Evolutionary conservation across 2,888 invertebrate species (phyloP).

Genomic region (Spilarctia lutea): DNA sequence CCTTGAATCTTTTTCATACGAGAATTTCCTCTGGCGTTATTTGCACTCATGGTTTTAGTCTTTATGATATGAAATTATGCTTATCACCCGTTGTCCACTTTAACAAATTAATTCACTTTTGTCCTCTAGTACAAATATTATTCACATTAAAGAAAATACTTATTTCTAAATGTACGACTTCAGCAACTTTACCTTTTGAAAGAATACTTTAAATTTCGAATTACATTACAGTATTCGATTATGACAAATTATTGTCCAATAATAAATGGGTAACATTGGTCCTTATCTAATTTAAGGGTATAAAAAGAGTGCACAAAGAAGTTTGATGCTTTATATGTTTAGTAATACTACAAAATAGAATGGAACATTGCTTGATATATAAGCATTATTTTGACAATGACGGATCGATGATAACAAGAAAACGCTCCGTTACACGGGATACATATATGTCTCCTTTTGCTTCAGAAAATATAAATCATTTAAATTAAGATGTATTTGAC

Average conservation of each 20-base stretch:
- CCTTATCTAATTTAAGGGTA: conserved; percentile 16
- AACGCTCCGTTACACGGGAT: background rate
- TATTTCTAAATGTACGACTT: conserved; percentile 21
- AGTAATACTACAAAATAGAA: background rate
- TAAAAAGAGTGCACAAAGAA: background rate
- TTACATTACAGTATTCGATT: conserved; percentile 20
- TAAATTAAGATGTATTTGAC: too few relatives aligned
- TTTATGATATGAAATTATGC: conserved; percentile 19
- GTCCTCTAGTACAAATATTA: conserved; percentile 29
- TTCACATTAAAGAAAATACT: conserved; percentile 36
- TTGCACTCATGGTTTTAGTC: conserved; percentile 62
- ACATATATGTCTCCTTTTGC: too few relatives aligned
- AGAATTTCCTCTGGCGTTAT: conserved; percentile 55
- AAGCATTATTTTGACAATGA: conserved; percentile 16
- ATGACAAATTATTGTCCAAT: background rate
- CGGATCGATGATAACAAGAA: conserved; percentile 9
- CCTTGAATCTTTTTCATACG: conserved; percentile 61
- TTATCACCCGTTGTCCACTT: conserved; percentile 14
- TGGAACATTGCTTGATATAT: background rate
- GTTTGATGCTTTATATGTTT: background rate
- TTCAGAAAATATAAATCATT: too few relatives aligned
- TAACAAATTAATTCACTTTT: conserved; percentile 17
- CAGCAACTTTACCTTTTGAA: conserved; percentile 25
- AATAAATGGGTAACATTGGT: conserved; percentile 12
- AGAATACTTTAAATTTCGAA: conserved; percentile 37